Evolutionary conservation across 1,140 invertebrate genomes (phyloP).

Genomic region (Oppia nitens): DNA sequence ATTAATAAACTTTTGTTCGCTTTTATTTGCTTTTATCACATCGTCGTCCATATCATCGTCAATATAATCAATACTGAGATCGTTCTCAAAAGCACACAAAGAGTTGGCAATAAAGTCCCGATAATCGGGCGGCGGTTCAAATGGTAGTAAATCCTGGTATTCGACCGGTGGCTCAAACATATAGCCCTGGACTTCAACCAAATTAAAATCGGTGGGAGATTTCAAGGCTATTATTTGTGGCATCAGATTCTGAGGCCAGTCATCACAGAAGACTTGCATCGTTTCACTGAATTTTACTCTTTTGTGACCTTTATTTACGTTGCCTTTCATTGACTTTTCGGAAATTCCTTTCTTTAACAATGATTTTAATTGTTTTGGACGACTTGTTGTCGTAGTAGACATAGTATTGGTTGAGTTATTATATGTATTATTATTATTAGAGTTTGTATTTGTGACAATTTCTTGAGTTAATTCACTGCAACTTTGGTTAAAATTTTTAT

Average conservation of each 20-base stretch:
- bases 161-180: conserved; percentile 20
- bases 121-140: conserved; percentile 19
- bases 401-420: background rate
- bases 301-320: background rate
- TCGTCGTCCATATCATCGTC: conserved; percentile 11
- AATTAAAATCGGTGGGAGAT: conserved; percentile 16
- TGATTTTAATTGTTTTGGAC: conserved; percentile 6
- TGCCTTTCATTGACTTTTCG: background rate
- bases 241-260: conserved; percentile 17
- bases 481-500: background rate
- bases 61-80: conserved; percentile 8
- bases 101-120: conserved; percentile 17
- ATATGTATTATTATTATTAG: background rate
- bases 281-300: conserved; percentile 18
- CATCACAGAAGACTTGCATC: conserved; percentile 19
- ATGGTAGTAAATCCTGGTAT: conserved; percentile 18
- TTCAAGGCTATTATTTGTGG: conserved; percentile 19
- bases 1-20: background rate
- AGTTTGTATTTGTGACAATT: background rate
- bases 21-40: background rate
- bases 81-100: conserved; percentile 12
- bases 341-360: conserved; percentile 12
- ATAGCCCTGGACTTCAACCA: conserved; percentile 17
- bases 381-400: background rate
- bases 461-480: background rate